These are phyloP conservation scores for Callithrix jacchus DNA, from an alignment of 2,113 vertebrate genomes.

Conservation along the genomic window DNA sequence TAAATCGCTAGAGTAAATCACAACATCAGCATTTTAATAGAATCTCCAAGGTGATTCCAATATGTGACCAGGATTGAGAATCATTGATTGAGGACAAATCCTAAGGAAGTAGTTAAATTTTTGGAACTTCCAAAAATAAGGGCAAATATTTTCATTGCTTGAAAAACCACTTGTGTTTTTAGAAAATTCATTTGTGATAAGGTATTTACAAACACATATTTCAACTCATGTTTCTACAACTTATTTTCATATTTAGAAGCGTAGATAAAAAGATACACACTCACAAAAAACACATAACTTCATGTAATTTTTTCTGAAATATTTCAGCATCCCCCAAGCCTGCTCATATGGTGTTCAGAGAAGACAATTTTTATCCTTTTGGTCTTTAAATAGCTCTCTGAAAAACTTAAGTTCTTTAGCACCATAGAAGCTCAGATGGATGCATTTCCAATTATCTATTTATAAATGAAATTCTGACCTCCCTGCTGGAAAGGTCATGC, in stretches of 20 bases:
- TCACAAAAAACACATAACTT: background rate
- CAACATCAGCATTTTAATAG: background rate
- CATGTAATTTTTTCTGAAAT: constrained; percentile 28
- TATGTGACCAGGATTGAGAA: background rate
- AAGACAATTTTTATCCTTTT: constrained; percentile 35
- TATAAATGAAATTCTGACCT: constrained; percentile 74
- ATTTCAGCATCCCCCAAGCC: background rate
- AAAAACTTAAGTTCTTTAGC: constrained; percentile 15
- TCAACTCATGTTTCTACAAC: background rate
- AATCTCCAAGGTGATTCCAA: background rate
- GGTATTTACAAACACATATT: background rate
- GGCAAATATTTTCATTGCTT: background rate
- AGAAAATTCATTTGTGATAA: background rate
- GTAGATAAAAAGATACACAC: background rate
- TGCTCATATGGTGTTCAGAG: background rate
- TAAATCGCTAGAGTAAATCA: background rate
- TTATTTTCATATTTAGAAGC: background rate
- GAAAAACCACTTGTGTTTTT: background rate
- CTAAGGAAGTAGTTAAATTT: background rate
- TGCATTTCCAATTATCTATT: constrained; percentile 76
- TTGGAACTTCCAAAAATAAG: background rate
- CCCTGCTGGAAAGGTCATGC: constrained; percentile 63
- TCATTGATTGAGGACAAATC: background rate
- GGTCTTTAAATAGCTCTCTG: constrained; percentile 54
- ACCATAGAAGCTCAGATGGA: constrained; percentile 55